Evolutionary conservation across 2,113 vertebrate species (phyloP).

Genomic region (Stegostoma tigrinum): DNA sequence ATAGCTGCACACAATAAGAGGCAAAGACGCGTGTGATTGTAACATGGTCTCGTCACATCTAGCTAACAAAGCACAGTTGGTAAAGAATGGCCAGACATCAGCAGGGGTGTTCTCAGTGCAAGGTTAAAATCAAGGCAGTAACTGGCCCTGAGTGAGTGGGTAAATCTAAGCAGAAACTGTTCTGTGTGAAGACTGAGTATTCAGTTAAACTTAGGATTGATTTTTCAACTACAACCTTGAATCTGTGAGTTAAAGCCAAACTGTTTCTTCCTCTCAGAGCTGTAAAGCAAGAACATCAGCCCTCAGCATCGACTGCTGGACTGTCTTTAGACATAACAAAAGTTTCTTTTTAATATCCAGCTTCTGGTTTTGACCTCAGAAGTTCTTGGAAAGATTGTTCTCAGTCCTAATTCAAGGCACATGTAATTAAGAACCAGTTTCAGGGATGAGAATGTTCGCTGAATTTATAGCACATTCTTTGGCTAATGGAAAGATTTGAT

Average conservation of each 20-base stretch:
- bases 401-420: not conserved
- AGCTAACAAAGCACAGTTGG: no score
- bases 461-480: not conserved
- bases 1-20: no score
- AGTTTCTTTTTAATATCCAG: not conserved
- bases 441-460: not conserved
- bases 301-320: not conserved
- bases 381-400: not conserved
- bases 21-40: no score
- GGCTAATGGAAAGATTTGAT: not conserved
- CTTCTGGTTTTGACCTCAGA: not conserved
- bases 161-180: not conserved
- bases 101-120: not conserved
- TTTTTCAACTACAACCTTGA: not conserved
- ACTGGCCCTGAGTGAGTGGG: not conserved
- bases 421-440: not conserved
- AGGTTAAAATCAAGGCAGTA: not conserved
- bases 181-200: not conserved
- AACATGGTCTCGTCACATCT: no score
- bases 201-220: not conserved
- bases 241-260: not conserved
- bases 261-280: not conserved
- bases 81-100: no score
- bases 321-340: not conserved
- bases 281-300: not conserved